Conservation (phyloP, 2,888 invertebrate species). For the Rugalucina vietnamica region DNA sequence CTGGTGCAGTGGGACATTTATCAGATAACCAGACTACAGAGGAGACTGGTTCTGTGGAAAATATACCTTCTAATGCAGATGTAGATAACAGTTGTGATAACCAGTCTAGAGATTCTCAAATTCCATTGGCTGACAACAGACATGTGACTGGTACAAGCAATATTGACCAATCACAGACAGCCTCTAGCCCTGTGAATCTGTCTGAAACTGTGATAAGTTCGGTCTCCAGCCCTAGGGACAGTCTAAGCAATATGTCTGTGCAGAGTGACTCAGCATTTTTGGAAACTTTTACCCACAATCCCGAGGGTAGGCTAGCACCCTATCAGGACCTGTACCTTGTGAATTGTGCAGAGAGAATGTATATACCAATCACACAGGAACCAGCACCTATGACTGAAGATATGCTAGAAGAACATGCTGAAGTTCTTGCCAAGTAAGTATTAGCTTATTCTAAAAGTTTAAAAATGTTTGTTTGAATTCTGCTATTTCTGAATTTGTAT, state of each 20-base stretch:
- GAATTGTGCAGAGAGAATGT: constrained; percentile 88
- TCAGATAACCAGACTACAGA: not conserved
- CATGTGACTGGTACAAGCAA: not conserved
- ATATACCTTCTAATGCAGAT: not conserved
- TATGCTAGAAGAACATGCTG: constrained; percentile 96
- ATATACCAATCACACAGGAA: constrained; percentile 93
- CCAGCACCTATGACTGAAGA: constrained; percentile 99
- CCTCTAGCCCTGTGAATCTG: constrained; percentile 15
- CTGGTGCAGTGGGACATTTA: not conserved
- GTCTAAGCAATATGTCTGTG: constrained; percentile 46
- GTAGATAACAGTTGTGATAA: not conserved
- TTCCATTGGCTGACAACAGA: not conserved
- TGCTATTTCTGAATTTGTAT: too few relatives aligned
- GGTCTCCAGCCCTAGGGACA: constrained; percentile 31
- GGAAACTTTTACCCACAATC: constrained; percentile 80
- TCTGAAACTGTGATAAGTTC: constrained; percentile 45
- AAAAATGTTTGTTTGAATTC: too few relatives aligned
- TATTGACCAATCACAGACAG: not conserved
- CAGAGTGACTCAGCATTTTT: constrained; percentile 66
- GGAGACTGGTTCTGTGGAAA: not conserved
- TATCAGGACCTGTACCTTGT: constrained; percentile 89
- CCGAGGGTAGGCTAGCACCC: constrained; percentile 89
- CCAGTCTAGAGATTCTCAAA: not conserved
- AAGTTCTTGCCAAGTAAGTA: constrained; percentile 90
- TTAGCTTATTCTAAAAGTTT: too few relatives aligned